These are phyloP conservation scores for Pissodes strobi DNA, from an alignment of 1,140 invertebrate species.

Conservation along the genomic window DNA sequence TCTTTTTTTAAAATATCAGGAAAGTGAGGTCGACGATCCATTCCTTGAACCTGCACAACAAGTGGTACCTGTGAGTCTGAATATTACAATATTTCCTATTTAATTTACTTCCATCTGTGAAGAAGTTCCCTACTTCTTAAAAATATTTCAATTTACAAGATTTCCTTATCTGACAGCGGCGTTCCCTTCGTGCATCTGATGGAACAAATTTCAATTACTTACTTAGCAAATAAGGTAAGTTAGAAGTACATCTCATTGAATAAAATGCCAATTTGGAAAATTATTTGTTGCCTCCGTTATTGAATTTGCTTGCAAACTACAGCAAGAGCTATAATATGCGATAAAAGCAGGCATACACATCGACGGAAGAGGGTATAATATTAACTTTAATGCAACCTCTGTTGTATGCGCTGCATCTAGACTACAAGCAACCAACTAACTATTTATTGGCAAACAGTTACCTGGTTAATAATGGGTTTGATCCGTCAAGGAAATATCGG, in stretches of 20 bases:
- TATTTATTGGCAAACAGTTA: slow-evolving; percentile 20
- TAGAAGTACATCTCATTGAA: slow-evolving; percentile 3
- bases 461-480: slow-evolving; percentile 13
- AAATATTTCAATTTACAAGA: no score
- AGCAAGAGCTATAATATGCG: slow-evolving; percentile 18
- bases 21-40: no score
- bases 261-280: slow-evolving; percentile 18
- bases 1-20: no score
- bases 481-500: slow-evolving; percentile 5
- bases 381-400: slow-evolving; percentile 20
- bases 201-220: slow-evolving; percentile 4
- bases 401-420: background rate
- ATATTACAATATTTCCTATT: no score
- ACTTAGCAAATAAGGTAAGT: slow-evolving; percentile 3
- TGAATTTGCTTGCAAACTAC: slow-evolving; percentile 19
- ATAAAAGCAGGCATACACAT: slow-evolving; percentile 16
- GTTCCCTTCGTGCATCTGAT: no score
- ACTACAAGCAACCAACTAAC: background rate
- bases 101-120: no score
- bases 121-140: no score
- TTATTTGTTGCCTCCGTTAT: slow-evolving; percentile 14
- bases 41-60: no score
- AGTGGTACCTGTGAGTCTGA: no score
- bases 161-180: no score
- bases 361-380: slow-evolving; percentile 6